Base-by-base conservation (phyloP, 2,797 vertebrate species). In the Oreortyx pictus region DNA sequence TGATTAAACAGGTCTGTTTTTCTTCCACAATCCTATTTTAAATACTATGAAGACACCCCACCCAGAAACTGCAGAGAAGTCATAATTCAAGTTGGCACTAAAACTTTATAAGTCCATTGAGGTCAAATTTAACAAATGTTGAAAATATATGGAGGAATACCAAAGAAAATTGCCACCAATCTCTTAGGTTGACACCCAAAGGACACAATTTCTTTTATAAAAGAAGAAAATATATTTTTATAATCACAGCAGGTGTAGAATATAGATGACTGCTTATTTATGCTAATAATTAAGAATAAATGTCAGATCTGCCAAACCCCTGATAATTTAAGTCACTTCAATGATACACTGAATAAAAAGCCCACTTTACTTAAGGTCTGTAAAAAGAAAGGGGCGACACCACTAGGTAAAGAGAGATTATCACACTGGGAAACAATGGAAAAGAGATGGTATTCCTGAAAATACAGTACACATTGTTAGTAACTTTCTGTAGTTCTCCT, bases 221-320 rank as follows among this genome's bases (percentile, higher is more conserved):
- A 91, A 88, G 23, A 86, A 94, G 54, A 91, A 94, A 96, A 95
- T 73, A 72, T n/a, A 64, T 91, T 93, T 95, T 89, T 84, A 72
- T 89, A 95, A 94, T 90, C 95, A 81, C 60, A 82, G 70, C 64
- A 96, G 77, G 83, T 92, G 64, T 86, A 56, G 59, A 96, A 95
- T 84, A 95, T 73, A 86, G 82, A 94, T 73, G 93, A 19, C 5
- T 92, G 41, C 94, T 96, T 96, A 96, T 95, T 97, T 95, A 95
- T 94, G 86, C 72, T 96, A 97, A 97, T 95, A 97, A 97, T 97
- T 97, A 96, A 95, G 96, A 95, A 97, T 86, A 96, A 97, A 93
- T 94, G 88, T 87, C 94, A 97, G 84, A 50, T n/a, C 61, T 94
- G 88, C 75, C 76, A 91, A 46, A 74, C 95, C 91, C 59, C 88